Evolutionary conservation across 2,888 invertebrate species (phyloP).

Genomic region (Aproaerema taeniolella): DNA sequence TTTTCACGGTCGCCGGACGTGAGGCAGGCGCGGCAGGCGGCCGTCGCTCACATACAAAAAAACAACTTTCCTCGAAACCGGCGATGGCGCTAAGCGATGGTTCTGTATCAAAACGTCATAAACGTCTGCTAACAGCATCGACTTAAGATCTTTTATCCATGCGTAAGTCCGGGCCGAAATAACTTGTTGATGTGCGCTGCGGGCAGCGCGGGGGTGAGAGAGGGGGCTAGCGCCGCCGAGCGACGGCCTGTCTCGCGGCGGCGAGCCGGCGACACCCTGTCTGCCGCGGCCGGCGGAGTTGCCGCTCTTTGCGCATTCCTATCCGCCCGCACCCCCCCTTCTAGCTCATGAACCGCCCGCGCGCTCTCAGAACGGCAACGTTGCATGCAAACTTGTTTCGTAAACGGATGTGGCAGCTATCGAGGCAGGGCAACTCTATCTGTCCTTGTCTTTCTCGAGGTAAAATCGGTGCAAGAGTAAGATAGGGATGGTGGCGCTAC

Average conservation of each 20-base stretch:
- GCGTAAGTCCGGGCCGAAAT: conserved; percentile 60
- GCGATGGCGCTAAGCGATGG: conserved; percentile 68
- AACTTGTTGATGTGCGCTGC: conserved; percentile 74
- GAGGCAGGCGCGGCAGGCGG: conserved; percentile 61
- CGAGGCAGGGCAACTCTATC: conserved; percentile 59
- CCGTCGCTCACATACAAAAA: conserved; percentile 57
- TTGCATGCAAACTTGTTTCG: conserved; percentile 82
- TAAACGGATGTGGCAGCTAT: conserved; percentile 82
- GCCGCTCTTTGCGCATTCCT: conserved; percentile 77
- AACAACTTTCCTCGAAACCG: conserved; percentile 74
- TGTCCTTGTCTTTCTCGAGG: conserved; percentile 40
- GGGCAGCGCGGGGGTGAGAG: conserved; percentile 52
- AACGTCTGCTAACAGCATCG: conserved; percentile 33
- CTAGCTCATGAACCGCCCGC: conserved; percentile 61
- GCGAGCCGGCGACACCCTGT: conserved; percentile 95
- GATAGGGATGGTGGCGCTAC: conserved; percentile 73
- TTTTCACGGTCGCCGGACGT: conserved; percentile 67
- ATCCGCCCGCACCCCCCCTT: conserved; percentile 65
- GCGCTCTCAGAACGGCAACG: conserved; percentile 73
- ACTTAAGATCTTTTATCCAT: conserved; percentile 54
- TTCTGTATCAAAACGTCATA: conserved; percentile 42
- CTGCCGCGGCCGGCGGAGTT: conserved; percentile 89
- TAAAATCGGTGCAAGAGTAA: conserved; percentile 33
- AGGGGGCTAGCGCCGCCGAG: conserved; percentile 74
- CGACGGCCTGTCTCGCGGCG: conserved; percentile 88